Percentiles rank a stretch among this genome's conserved stretches.
Conservation (phyloP, 2,888 invertebrate species). For the Osmoderma eremita region DNA sequence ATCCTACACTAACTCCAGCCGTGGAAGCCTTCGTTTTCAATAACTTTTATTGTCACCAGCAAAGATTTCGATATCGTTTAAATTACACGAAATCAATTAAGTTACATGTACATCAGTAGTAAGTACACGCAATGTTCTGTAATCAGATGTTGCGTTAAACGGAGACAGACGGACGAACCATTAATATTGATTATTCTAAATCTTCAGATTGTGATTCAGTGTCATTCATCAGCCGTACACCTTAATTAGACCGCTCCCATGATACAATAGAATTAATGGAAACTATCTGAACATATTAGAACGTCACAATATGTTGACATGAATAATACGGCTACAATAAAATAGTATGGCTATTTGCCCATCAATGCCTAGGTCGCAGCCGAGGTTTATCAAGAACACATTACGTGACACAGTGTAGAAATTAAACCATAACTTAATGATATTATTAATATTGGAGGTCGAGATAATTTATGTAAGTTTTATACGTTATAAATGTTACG, state of each 20-base stretch:
- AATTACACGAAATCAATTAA: conserved; percentile 12
- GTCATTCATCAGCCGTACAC: conserved; percentile 39
- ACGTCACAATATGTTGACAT: conserved; percentile 48
- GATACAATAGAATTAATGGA: conserved; percentile 42
- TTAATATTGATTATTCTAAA: conserved; percentile 30
- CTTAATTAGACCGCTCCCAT: conserved; percentile 42
- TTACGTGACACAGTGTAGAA: conserved; percentile 32
- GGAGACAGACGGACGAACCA: conserved; percentile 17
- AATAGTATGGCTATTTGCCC: conserved; percentile 53
- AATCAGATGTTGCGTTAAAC: conserved; percentile 21
- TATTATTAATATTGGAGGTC: conserved; percentile 28
- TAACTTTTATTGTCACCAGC: background rate
- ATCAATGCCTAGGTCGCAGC: conserved; percentile 55
- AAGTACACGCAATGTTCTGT: conserved; percentile 2
- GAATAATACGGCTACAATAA: conserved; percentile 48
- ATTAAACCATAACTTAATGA: conserved; percentile 20
- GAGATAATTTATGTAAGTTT: conserved; percentile 13
- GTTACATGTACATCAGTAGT: conserved; percentile 4
- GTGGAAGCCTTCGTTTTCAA: too few species aligned
- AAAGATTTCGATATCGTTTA: background rate
- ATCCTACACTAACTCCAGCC: too few species aligned
- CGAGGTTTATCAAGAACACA: conserved; percentile 47
- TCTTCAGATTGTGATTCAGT: conserved; percentile 30
- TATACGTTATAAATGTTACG: conserved; percentile 1
- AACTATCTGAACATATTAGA: conserved; percentile 41